Conservation (phyloP, 1,140 invertebrate species). For the Zeugodacus cucurbitae region DNA sequence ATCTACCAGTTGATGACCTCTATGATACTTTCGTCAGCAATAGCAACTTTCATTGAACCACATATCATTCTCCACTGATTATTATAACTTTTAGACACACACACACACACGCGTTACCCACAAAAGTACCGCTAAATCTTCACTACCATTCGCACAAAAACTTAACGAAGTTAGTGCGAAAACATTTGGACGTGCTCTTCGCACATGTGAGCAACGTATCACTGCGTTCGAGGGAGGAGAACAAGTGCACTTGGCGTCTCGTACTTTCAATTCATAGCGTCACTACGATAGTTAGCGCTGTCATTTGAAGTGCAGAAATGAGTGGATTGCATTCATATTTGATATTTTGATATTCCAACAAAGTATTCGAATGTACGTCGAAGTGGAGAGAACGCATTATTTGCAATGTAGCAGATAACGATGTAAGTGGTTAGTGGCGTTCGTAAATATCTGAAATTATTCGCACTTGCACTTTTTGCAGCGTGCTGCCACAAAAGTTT, state of each 20-base stretch:
- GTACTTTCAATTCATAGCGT: background rate
- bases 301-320: background rate
- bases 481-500: background rate
- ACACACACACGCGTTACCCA: background rate
- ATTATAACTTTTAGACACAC: background rate
- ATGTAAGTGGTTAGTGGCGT: background rate
- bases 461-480: background rate
- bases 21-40: no score
- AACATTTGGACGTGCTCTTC: background rate
- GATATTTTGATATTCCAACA: slow-evolving; percentile 28
- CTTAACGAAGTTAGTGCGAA: background rate
- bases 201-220: background rate
- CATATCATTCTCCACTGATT: no score
- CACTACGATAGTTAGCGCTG: slow-evolving; percentile 4
- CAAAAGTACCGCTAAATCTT: no score
- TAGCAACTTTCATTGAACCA: background rate
- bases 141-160: background rate
- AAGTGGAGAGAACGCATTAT: background rate
- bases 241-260: background rate
- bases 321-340: slow-evolving; percentile 23
- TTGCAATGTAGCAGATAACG: background rate
- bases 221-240: background rate
- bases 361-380: background rate
- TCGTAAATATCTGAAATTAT: slow-evolving; percentile 3
- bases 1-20: no score